Percentiles rank a stretch among this genome's conserved stretches.
These are phyloP conservation scores for Siniperca knerii DNA, from an alignment of 2,113 vertebrate species.

Conservation along the genomic window DNA sequence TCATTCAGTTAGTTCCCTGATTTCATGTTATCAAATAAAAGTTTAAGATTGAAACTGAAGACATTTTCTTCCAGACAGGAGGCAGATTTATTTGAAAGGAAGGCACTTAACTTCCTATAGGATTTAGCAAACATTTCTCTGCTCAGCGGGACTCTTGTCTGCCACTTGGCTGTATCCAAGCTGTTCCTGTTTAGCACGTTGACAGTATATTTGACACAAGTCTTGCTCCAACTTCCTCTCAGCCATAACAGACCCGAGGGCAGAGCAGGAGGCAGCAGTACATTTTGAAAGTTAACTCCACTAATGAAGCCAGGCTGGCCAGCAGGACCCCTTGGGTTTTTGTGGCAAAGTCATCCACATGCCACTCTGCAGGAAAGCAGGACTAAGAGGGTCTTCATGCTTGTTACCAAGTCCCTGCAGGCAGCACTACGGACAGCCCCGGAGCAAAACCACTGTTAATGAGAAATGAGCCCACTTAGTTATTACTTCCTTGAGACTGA, in stretches of 20 bases:
- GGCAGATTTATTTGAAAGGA: constrained; percentile 46
- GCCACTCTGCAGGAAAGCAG: constrained; percentile 69
- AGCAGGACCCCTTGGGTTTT: constrained; percentile 47
- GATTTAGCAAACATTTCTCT: constrained; percentile 41
- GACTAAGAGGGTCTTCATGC: constrained; percentile 54
- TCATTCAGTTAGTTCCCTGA: not conserved
- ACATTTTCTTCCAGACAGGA: constrained; percentile 9
- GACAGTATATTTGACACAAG: constrained; percentile 74
- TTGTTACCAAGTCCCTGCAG: constrained; percentile 63
- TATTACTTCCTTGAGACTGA: constrained; percentile 28
- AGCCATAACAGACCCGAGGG: constrained; percentile 80
- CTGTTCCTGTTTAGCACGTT: constrained; percentile 73
- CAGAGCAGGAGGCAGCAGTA: constrained; percentile 55
- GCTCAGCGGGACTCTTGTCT: constrained; percentile 52
- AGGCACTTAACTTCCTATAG: constrained; percentile 44
- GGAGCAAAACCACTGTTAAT: constrained; percentile 56
- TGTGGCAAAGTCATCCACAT: constrained; percentile 56
- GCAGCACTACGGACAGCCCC: constrained; percentile 41
- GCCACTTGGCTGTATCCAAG: constrained; percentile 58
- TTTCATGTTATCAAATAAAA: constrained; percentile 15
- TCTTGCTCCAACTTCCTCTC: constrained; percentile 72
- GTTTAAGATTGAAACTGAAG: not conserved
- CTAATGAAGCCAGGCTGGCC: constrained; percentile 78
- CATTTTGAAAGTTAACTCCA: constrained; percentile 73
- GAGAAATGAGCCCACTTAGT: constrained; percentile 36